Percentiles rank a stretch among this genome's conserved stretches.
Conservation (phyloP, 1,140 invertebrate species). For the Saccostrea glomerata region DNA sequence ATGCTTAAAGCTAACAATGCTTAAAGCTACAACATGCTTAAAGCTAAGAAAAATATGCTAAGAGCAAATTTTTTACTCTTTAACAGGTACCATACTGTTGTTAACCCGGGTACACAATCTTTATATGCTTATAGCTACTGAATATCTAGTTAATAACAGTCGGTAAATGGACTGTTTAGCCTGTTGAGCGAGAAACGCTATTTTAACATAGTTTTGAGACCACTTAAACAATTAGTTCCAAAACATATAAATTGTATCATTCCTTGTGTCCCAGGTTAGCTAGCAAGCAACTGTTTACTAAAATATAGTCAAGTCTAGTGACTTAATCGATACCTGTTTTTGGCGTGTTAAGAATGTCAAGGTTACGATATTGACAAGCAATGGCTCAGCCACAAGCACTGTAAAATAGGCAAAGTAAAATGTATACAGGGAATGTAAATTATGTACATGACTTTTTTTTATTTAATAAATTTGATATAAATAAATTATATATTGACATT, state of each 20-base stretch:
- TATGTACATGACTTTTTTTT: too few species aligned
- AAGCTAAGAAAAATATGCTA: not conserved
- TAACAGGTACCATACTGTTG: not conserved
- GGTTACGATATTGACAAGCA: not conserved
- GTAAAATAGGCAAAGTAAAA: not conserved
- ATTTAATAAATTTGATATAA: too few species aligned
- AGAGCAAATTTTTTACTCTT: not conserved
- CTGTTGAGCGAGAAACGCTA: not conserved
- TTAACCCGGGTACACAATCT: not conserved
- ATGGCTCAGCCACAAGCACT: not conserved
- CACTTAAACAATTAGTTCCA: not conserved
- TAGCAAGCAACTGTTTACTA: not conserved
- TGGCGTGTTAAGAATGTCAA: not conserved
- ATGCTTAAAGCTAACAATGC: not conserved
- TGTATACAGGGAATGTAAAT: too few species aligned
- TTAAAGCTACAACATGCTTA: not conserved
- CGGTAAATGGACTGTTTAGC: too few species aligned
- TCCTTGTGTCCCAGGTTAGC: not conserved
- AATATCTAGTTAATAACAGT: not conserved
- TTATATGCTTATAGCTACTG: constrained; percentile 1
- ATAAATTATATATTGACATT: too few species aligned
- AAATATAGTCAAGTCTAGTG: not conserved
- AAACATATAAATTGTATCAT: not conserved
- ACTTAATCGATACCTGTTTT: not conserved
- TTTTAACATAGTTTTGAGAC: not conserved